A percentile compares a stretch with the other conserved stretches of the same genome.
Evolutionary conservation across 2,113 vertebrate species (phyloP).

Genomic region (Rhagologus leucostigma): DNA sequence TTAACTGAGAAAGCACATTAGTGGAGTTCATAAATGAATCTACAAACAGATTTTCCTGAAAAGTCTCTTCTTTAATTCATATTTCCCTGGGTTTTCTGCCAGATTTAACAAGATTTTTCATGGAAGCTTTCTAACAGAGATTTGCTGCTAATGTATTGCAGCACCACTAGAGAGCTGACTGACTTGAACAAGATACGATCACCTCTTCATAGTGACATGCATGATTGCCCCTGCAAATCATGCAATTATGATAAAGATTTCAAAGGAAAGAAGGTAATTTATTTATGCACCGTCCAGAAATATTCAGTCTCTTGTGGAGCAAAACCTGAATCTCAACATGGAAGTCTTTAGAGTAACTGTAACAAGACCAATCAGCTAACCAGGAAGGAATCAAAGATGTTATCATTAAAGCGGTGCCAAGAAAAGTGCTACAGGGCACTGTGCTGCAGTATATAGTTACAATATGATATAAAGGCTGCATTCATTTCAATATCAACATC

Average conservation of each 20-base stretch:
- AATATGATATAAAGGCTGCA: neutral
- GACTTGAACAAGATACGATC: neutral
- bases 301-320: neutral
- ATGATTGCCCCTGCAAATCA: neutral
- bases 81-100: neutral
- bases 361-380: neutral
- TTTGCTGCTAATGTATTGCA: neutral
- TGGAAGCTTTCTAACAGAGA: neutral
- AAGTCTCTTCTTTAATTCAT: neutral
- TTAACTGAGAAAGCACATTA: neutral
- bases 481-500: neutral
- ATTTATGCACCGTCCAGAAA: neutral
- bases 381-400: neutral
- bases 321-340: neutral
- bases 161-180: neutral
- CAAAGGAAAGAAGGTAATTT: neutral
- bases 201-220: neutral
- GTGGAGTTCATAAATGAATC: neutral
- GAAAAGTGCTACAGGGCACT: neutral
- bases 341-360: neutral
- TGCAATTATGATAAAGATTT: conserved; percentile 32
- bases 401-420: neutral
- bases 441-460: neutral
- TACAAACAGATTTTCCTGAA: neutral
- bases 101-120: neutral